These are phyloP conservation scores for Mionectes olivaceus DNA, from an alignment of 2,797 vertebrate genomes.

Conservation along the genomic window DNA sequence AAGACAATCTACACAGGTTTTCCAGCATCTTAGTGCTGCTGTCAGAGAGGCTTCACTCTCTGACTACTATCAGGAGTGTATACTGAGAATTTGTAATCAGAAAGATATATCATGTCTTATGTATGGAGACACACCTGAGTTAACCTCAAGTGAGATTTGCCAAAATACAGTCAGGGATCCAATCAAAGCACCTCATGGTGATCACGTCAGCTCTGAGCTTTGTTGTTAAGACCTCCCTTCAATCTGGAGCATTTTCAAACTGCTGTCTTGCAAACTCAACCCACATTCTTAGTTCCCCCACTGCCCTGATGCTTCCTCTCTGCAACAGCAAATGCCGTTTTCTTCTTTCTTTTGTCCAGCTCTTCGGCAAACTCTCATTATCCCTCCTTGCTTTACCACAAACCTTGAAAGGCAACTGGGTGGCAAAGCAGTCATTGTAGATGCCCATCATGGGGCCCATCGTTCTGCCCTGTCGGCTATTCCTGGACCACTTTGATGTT, in stretches of 20 bases:
- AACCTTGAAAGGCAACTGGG: conserved; percentile 39
- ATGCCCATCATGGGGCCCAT: conserved; percentile 14
- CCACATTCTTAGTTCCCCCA: background rate
- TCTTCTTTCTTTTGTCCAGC: conserved; percentile 24
- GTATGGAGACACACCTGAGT: background rate
- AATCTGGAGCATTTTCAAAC: background rate
- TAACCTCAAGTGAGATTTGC: background rate
- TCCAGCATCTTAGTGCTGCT: background rate
- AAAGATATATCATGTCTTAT: background rate
- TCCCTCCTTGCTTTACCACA: conserved; percentile 7
- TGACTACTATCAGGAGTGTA: background rate
- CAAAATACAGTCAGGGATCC: background rate
- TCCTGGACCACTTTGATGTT: conserved; percentile 6
- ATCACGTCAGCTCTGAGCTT: background rate
- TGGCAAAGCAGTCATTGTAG: conserved; percentile 24
- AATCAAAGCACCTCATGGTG: background rate
- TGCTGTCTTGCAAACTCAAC: background rate
- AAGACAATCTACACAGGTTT: background rate
- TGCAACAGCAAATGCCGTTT: background rate
- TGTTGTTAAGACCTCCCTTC: background rate
- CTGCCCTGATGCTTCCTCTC: background rate
- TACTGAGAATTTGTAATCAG: background rate
- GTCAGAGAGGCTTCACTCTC: background rate
- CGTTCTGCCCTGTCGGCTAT: background rate
- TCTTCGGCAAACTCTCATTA: conserved; percentile 24